Evolutionary conservation across 2,797 vertebrate genomes (phyloP), one percentile per base, ranked within the genome.

Genomic region (Galaxias olidus): DNA sequence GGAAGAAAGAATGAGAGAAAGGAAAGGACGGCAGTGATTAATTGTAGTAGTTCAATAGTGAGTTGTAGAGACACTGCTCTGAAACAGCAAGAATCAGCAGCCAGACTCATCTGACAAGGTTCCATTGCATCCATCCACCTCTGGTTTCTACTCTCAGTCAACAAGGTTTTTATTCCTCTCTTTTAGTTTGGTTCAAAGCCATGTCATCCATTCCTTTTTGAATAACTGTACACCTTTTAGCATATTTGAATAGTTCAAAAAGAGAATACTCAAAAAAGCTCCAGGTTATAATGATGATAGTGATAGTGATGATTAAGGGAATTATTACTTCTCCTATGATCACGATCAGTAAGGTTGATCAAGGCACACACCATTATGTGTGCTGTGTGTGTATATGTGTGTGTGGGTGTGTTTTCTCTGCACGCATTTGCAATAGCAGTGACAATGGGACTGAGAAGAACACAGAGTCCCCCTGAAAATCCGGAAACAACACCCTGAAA

Each of bases 1-100:
- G 41, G 68, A 40, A 45, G 70, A 76, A 76, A 76, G 59, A 71
- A 41, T 75, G 68, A 20, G 47, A 73, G 72, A 76, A 66, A 79
- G 52, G 41, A 53, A 57, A 18, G 51, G 41, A 44, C 45, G 63
- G 57, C 46, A 61, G 15, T 51, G 43, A 47, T 19, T 11, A 47
- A 17, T 10, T 9, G 14, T 53, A 40, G 51, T 44, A 59, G 55
- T 56, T 54, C 20, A 55, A 61, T 54, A 42, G 58, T 54, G 40
- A 14, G 8, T 14, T 49, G 19, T 12, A 42, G 43, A 46, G 8
- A 51, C 8, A 17, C 14, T n/a, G n/a, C 14, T 51, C 4, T 15
- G n/a, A 9, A 9, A 15, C 9, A 51, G 49, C 49, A 14, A 51
- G n/a, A 51, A 51, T 51, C 14, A 8, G 49, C 49, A 51, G 7